These are phyloP conservation scores for Mesodorylaimus sp. DNA, from an alignment of 2,888 invertebrate species.

Conservation along the genomic window DNA sequence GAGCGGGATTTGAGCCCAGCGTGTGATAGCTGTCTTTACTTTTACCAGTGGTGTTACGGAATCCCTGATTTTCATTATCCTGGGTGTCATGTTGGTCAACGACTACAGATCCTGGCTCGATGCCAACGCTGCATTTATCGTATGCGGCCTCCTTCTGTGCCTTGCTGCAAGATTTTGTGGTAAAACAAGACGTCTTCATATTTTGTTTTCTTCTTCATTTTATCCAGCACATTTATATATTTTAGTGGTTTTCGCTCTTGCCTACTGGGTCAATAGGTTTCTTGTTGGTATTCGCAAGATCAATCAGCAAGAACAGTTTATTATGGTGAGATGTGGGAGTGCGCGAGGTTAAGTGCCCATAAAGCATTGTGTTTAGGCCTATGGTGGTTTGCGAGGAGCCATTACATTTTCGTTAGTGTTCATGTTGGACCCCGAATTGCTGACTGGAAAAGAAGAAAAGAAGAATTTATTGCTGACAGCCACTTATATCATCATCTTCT, in stretches of 20 bases:
- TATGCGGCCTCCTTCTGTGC: slow-evolving; percentile 35
- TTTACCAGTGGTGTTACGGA: slow-evolving; percentile 36
- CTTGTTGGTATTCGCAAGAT: slow-evolving; percentile 33
- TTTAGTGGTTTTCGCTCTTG: slow-evolving; percentile 36
- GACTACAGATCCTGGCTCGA: not conserved
- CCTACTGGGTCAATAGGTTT: slow-evolving; percentile 36
- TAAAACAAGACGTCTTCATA: no score
- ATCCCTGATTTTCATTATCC: slow-evolving; percentile 41
- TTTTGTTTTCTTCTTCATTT: no score
- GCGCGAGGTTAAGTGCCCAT: not conserved
- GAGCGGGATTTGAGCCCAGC: no score
- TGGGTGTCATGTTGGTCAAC: slow-evolving; percentile 38
- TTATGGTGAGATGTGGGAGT: slow-evolving; percentile 35
- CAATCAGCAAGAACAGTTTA: slow-evolving; percentile 39
- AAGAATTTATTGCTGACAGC: slow-evolving; percentile 31
- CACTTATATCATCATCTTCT: slow-evolving; percentile 34
- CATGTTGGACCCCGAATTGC: slow-evolving; percentile 32
- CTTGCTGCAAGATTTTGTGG: slow-evolving; percentile 35
- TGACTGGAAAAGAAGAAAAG: slow-evolving; percentile 23
- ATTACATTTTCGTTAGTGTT: slow-evolving; percentile 41
- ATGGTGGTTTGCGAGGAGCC: slow-evolving; percentile 42
- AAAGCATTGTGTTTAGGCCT: slow-evolving; percentile 30
- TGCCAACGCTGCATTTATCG: slow-evolving; percentile 35
- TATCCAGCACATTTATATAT: not conserved
- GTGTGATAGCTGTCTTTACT: no score